Conservation (phyloP, 2,113 vertebrate species). For the Pithys albifrons region DNA sequence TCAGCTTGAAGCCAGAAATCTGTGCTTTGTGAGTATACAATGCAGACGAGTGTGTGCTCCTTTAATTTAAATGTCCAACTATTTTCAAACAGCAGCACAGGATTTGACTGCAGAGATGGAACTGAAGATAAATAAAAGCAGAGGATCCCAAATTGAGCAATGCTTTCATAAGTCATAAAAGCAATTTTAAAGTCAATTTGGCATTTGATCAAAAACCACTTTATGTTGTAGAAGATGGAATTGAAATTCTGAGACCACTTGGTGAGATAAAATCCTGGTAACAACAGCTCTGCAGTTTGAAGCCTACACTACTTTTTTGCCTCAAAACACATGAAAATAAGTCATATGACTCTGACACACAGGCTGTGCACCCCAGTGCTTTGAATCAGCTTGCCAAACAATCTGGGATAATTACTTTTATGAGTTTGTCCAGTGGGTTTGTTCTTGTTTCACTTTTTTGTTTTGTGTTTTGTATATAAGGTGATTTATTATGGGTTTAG, state of each 20-base stretch:
- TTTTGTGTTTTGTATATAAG: background rate
- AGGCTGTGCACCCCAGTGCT: background rate
- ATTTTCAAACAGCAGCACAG: background rate
- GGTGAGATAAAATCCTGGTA: background rate
- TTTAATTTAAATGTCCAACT: background rate
- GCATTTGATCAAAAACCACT: constrained; percentile 8
- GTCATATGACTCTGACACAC: background rate
- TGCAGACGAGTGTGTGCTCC: background rate
- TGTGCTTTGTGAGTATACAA: background rate
- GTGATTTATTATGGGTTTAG: background rate
- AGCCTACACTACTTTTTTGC: background rate
- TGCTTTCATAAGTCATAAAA: constrained; percentile 16
- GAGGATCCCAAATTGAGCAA: background rate
- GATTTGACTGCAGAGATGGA: background rate
- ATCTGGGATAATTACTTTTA: background rate
- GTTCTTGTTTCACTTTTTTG: background rate
- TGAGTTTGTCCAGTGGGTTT: background rate
- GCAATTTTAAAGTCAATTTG: constrained; percentile 15
- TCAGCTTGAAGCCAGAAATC: background rate
- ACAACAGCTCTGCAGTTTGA: background rate
- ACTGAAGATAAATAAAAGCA: background rate
- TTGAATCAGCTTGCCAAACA: background rate
- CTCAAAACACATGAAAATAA: background rate
- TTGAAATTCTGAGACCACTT: background rate
- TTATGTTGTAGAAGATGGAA: constrained; percentile 5